Evolutionary conservation across 2,113 vertebrate species (phyloP).

Genomic region (Oryzias woworae): DNA sequence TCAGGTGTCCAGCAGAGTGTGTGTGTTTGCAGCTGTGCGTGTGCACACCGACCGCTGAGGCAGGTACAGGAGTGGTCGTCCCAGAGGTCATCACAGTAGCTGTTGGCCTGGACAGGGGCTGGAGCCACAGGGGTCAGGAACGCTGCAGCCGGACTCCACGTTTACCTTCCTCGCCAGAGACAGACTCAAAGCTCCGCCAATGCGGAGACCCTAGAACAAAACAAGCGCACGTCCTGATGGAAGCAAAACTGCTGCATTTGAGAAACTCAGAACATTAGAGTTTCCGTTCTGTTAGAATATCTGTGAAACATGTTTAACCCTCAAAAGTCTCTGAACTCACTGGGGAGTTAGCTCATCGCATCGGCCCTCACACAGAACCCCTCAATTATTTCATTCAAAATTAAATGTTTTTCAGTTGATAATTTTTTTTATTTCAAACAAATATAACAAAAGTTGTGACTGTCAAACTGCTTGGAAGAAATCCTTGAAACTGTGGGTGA

Average conservation of each 20-base stretch:
- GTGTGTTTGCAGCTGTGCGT: not conserved
- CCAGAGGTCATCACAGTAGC: conserved; percentile 89
- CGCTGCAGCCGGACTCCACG: conserved; percentile 84
- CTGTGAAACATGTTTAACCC: too few species aligned
- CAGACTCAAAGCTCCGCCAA: conserved; percentile 80
- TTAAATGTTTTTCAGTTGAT: too few species aligned
- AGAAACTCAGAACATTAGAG: not conserved
- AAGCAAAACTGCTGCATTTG: not conserved
- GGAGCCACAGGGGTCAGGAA: conserved; percentile 87
- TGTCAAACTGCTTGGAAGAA: too few species aligned
- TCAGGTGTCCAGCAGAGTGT: too few species aligned
- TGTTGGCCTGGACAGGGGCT: conserved; percentile 87
- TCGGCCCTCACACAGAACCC: too few species aligned
- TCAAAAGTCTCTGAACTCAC: too few species aligned
- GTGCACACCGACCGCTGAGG: conserved; percentile 77
- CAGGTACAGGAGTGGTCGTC: conserved; percentile 91
- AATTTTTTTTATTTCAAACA: too few species aligned
- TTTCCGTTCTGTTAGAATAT: too few species aligned
- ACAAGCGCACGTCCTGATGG: not conserved
- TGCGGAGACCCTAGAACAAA: conserved; percentile 80
- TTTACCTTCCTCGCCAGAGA: conserved; percentile 80
- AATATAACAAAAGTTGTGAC: too few species aligned
- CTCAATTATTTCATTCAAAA: too few species aligned
- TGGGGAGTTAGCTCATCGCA: too few species aligned
- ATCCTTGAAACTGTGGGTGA: too few species aligned